Conservation (phyloP, 2,888 invertebrate species). For the Agriopis leucophaearia region DNA sequence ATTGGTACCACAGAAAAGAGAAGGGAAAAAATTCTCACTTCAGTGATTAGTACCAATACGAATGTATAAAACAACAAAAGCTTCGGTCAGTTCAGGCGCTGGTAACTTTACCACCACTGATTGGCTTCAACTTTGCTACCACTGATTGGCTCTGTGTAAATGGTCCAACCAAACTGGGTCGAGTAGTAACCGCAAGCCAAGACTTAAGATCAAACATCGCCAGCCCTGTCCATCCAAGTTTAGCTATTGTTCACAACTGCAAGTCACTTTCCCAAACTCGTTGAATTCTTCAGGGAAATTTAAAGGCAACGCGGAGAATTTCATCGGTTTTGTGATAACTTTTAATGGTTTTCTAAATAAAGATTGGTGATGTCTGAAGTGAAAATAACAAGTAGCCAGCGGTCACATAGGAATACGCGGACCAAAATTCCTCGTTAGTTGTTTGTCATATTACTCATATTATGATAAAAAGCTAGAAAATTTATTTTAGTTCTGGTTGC, state of each 20-base stretch:
- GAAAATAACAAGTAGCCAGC: conserved; percentile 1
- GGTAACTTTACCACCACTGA: neutral
- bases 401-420: too few relatives aligned
- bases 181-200: conserved; percentile 4
- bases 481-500: too few relatives aligned
- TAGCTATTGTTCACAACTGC: conserved; percentile 24
- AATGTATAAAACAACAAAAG: neutral
- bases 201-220: conserved; percentile 20
- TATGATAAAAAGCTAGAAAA: too few relatives aligned
- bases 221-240: conserved; percentile 5
- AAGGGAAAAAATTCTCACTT: too few relatives aligned
- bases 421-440: too few relatives aligned
- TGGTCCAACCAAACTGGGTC: conserved; percentile 2
- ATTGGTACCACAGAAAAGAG: too few relatives aligned
- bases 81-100: neutral
- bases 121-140: too few relatives aligned
- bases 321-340: conserved; percentile 7
- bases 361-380: neutral
- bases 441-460: too few relatives aligned
- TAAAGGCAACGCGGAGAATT: conserved; percentile 9
- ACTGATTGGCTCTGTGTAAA: conserved; percentile 3
- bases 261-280: conserved; percentile 36
- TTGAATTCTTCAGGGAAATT: conserved; percentile 26
- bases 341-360: conserved; percentile 30
- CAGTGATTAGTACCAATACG: too few relatives aligned